These are phyloP conservation scores for Lumbricus terrestris DNA, from an alignment of 2,888 invertebrate species.

Conservation along the genomic window DNA sequence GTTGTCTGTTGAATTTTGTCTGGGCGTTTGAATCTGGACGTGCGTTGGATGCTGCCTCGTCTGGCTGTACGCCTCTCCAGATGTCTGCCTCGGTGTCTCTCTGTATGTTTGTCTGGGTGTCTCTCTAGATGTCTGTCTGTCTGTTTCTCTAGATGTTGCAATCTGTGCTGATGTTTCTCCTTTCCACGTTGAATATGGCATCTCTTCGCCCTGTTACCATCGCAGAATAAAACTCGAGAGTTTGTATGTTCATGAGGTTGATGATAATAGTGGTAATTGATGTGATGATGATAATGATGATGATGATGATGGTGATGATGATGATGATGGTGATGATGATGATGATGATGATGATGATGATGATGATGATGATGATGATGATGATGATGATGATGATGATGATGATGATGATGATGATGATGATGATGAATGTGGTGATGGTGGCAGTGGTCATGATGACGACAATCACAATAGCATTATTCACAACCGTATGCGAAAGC, in stretches of 20 bases:
- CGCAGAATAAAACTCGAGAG: not conserved
- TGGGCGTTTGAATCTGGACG: not conserved
- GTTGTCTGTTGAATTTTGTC: not conserved
- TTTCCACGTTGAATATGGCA: constrained; percentile 20
- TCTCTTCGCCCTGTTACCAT: constrained; percentile 15
- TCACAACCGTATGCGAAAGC: too few relatives aligned
- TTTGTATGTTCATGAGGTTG: not conserved
- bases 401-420: too few relatives aligned
- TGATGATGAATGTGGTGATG: too few relatives aligned
- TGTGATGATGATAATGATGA: too few relatives aligned
- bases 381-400: too few relatives aligned
- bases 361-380: too few relatives aligned
- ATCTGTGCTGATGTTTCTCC: not conserved
- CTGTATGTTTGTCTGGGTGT: not conserved
- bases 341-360: too few relatives aligned
- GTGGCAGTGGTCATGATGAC: too few relatives aligned
- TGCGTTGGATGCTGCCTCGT: not conserved
- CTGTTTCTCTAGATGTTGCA: not conserved
- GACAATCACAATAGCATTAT: too few relatives aligned
- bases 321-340: too few relatives aligned
- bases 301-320: too few relatives aligned
- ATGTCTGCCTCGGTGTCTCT: not conserved
- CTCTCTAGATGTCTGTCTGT: constrained; percentile 7
- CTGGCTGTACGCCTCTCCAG: not conserved
- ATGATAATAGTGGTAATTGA: not conserved